Conservation (phyloP, 2,888 invertebrate species). For the Reticulitermes lucifugus region DNA sequence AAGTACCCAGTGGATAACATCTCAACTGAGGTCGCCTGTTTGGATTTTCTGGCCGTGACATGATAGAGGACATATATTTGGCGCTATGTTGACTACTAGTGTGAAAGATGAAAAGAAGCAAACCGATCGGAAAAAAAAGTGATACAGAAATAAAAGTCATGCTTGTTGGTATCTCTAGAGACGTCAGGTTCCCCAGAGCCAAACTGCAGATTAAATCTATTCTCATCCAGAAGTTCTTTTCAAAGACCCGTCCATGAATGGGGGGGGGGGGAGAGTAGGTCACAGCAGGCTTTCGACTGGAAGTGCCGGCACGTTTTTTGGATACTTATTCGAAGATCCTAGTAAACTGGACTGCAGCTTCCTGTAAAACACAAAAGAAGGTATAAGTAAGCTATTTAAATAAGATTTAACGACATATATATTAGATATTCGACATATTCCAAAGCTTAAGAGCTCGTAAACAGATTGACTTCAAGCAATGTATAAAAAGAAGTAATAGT, state of each 20-base stretch:
- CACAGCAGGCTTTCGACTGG: background rate
- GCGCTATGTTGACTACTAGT: too few relatives aligned
- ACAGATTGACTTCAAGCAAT: background rate
- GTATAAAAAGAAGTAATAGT: too few relatives aligned
- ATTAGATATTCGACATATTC: too few relatives aligned
- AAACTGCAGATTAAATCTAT: background rate
- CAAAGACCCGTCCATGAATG: background rate
- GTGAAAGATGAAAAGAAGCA: too few relatives aligned
- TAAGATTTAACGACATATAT: too few relatives aligned
- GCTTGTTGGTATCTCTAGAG: background rate
- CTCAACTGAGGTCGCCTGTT: too few relatives aligned
- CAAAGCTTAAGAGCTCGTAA: too few relatives aligned
- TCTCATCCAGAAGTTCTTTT: background rate
- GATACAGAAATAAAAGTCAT: background rate
- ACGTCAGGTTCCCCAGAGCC: background rate
- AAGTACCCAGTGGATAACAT: too few relatives aligned
- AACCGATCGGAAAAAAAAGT: background rate
- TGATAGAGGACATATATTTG: too few relatives aligned
- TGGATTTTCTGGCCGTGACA: too few relatives aligned
- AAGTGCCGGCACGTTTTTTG: background rate
- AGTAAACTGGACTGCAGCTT: background rate
- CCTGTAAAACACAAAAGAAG: background rate
- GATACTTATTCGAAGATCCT: background rate
- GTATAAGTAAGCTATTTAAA: background rate
- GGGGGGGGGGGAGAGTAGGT: background rate